These are phyloP conservation scores for Bimastos eiseni DNA, from an alignment of 2,888 invertebrate species.

Conservation along the genomic window DNA sequence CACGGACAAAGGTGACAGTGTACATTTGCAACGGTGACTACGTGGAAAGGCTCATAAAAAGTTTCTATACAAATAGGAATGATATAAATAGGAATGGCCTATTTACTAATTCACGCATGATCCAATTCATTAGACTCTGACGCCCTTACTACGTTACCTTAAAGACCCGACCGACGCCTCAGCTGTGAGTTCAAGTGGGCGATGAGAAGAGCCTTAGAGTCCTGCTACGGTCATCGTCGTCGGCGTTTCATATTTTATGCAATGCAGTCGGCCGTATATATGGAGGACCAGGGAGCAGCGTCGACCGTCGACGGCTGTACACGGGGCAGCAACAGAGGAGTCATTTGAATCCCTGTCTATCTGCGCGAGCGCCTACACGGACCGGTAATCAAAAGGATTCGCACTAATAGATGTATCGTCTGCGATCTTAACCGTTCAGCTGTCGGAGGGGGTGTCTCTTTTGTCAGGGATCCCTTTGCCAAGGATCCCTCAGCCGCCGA, in stretches of 20 bases:
- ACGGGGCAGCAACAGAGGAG: neutral
- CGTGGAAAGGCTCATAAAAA: neutral
- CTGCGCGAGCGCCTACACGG: neutral
- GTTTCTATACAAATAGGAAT: neutral
- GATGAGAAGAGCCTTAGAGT: neutral
- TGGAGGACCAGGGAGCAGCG: no score
- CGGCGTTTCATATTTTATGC: neutral
- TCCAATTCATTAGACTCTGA: neutral
- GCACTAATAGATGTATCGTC: conserved; percentile 13
- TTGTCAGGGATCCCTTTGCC: conserved; percentile 6
- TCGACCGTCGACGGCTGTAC: neutral
- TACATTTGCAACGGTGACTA: neutral
- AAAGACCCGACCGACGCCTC: neutral
- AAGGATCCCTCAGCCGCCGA: neutral
- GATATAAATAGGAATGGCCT: neutral
- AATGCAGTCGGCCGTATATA: neutral
- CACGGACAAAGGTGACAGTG: no score
- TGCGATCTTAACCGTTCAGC: neutral
- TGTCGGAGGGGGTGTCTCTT: neutral
- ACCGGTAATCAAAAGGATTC: neutral
- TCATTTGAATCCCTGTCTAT: conserved; percentile 3
- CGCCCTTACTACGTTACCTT: neutral
- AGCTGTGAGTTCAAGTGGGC: neutral
- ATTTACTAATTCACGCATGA: conserved; percentile 1
- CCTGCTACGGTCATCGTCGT: neutral